These are phyloP conservation scores for Phalacrocorax carbo DNA, from an alignment of 2,113 vertebrate species.

Conservation along the genomic window DNA sequence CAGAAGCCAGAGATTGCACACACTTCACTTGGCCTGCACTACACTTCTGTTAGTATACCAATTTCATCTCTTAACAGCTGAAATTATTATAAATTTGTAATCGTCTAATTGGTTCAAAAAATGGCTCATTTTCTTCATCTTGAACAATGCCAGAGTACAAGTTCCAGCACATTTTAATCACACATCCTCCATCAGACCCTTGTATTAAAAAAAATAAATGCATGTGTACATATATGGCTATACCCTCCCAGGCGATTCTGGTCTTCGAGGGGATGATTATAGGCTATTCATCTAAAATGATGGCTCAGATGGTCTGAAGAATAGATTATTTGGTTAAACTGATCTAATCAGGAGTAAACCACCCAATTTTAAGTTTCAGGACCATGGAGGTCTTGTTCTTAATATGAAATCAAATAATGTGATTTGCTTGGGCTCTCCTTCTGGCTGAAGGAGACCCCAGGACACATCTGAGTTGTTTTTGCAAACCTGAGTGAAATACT, in stretches of 20 bases:
- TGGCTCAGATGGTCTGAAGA: not conserved
- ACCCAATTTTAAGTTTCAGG: not conserved
- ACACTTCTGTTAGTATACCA: not conserved
- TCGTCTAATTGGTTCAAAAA: not conserved
- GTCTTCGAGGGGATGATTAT: accelerated
- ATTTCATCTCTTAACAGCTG: not conserved
- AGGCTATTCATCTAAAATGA: not conserved
- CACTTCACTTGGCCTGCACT: not conserved
- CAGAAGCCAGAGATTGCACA: not conserved
- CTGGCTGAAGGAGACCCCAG: not conserved
- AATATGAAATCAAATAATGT: not conserved
- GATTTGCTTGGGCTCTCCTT: not conserved
- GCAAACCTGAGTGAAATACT: not conserved
- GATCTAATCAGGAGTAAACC: not conserved
- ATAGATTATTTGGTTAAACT: not conserved
- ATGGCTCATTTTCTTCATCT: not conserved
- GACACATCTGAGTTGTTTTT: not conserved
- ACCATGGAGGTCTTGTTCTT: not conserved
- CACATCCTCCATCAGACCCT: accelerated
- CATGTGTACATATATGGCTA: accelerated
- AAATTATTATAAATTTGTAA: not conserved
- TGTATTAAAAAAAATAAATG: not conserved
- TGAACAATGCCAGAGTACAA: not conserved
- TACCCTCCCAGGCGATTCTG: not conserved
- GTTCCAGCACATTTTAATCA: not conserved